A percentile compares a stretch with the other conserved stretches of the same genome.
These are phyloP conservation scores for Salvelinus fontinalis DNA, from an alignment of 2,113 vertebrate species.

Conservation along the genomic window DNA sequence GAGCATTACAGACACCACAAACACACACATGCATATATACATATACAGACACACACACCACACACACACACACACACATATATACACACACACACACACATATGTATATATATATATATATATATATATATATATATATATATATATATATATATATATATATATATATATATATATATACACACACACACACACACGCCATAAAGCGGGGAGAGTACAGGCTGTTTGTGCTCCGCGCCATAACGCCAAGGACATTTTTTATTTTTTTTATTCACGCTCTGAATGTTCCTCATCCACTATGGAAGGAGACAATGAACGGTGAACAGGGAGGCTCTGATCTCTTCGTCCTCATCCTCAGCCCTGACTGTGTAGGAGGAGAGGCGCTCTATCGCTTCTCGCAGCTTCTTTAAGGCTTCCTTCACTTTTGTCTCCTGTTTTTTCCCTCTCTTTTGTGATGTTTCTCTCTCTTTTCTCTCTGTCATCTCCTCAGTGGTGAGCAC, in stretches of 20 bases:
- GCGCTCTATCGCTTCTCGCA: neutral
- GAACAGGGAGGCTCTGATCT: neutral
- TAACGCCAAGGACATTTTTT: slow-evolving; percentile 10
- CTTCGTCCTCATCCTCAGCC: neutral
- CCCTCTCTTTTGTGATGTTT: neutral
- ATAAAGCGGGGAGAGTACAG: neutral
- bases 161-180: too few relatives aligned
- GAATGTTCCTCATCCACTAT: slow-evolving; percentile 24
- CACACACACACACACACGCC: slow-evolving; percentile 5
- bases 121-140: too few relatives aligned
- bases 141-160: too few relatives aligned
- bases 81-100: too few relatives aligned
- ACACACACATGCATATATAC: too few relatives aligned
- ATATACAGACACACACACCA: too few relatives aligned
- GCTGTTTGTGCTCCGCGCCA: neutral
- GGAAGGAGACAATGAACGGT: neutral
- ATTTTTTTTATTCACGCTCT: slow-evolving; percentile 5
- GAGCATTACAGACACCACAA: slow-evolving; percentile 21
- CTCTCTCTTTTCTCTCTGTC: neutral
- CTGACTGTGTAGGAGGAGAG: neutral
- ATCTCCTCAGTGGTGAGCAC: neutral
- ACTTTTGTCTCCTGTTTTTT: neutral
- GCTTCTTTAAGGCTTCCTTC: neutral
- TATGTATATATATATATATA: too few relatives aligned
- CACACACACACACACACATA: neutral